These are phyloP conservation scores for Lampropteryx suffumata DNA, from an alignment of 2,888 invertebrate genomes.

Conservation along the genomic window DNA sequence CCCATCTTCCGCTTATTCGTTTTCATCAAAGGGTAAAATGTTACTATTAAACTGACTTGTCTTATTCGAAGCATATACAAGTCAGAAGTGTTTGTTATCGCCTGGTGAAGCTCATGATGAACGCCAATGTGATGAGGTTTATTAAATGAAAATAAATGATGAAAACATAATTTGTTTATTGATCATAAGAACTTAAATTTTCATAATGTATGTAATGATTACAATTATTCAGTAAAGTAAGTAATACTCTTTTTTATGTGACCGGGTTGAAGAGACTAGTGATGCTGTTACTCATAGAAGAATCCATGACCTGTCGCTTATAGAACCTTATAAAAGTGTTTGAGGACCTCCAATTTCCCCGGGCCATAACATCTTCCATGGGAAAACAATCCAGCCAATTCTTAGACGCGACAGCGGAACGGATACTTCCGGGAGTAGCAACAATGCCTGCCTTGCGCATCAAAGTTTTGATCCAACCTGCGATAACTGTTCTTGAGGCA, in stretches of 20 bases:
- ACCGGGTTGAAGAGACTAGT: background rate
- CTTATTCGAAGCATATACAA: background rate
- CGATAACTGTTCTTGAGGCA: background rate
- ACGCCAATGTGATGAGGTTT: constrained; percentile 6
- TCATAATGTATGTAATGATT: too few species aligned
- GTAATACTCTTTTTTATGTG: too few species aligned
- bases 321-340: background rate
- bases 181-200: too few species aligned
- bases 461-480: background rate
- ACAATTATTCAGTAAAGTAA: too few species aligned
- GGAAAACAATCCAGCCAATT: background rate
- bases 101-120: background rate
- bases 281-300: background rate
- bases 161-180: too few species aligned
- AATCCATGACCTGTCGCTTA: too few species aligned
- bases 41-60: background rate
- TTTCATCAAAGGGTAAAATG: too few species aligned
- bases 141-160: too few species aligned
- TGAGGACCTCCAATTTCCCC: background rate
- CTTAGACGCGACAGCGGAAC: background rate
- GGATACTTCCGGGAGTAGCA: background rate
- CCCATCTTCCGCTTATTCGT: too few species aligned
- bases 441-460: background rate
- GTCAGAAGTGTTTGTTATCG: background rate
- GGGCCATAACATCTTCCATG: background rate